Evolutionary conservation across 1,140 invertebrate species (phyloP).

Genomic region (Trichonephila clavata): DNA sequence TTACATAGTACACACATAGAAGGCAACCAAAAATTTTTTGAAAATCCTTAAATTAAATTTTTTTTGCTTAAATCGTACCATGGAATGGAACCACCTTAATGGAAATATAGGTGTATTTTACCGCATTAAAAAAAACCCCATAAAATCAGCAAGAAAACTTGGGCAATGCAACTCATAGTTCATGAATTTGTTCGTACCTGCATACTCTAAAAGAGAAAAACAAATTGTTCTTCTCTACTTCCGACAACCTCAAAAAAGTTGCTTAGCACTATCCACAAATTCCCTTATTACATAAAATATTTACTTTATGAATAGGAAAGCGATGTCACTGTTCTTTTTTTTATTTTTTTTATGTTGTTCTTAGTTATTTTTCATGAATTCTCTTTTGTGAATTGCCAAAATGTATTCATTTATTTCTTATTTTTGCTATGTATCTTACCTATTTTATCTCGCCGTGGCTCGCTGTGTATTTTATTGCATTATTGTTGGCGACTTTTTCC

Average conservation of each 20-base stretch:
- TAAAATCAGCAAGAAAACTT: too few species aligned
- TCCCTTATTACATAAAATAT: constrained; percentile 12
- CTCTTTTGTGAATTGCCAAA: neutral
- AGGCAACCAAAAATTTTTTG: too few species aligned
- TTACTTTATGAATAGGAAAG: neutral
- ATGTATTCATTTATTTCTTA: constrained; percentile 24
- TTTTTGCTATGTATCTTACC: neutral
- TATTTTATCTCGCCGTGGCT: neutral
- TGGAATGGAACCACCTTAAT: too few species aligned
- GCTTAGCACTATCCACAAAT: neutral
- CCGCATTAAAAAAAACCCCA: too few species aligned
- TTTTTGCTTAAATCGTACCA: too few species aligned
- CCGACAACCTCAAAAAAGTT: neutral
- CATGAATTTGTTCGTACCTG: too few species aligned
- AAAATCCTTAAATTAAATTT: too few species aligned
- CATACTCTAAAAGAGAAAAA: too few species aligned
- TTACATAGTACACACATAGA: too few species aligned
- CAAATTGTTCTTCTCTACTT: too few species aligned
- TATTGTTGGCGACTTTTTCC: constrained; percentile 5
- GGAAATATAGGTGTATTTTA: too few species aligned
- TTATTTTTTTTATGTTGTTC: neutral
- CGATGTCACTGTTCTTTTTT: neutral
- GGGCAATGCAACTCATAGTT: too few species aligned
- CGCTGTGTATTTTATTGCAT: neutral
- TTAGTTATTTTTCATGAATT: neutral